Conservation (phyloP, 2,888 invertebrate species). For the Agonopterix heracliana region DNA sequence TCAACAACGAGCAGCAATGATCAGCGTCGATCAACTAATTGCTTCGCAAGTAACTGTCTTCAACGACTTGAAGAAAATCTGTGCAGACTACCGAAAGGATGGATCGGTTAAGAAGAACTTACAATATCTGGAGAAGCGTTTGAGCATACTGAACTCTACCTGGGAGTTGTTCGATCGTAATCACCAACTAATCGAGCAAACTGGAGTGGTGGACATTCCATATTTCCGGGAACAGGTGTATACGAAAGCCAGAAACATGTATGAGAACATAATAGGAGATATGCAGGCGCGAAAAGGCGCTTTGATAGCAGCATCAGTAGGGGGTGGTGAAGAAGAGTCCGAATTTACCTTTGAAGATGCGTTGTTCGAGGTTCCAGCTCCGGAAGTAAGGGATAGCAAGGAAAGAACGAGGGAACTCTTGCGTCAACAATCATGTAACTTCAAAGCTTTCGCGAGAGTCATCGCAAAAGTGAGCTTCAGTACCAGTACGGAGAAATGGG, state of each 20-base stretch:
- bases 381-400: not conserved
- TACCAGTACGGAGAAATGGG: not conserved
- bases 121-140: not conserved
- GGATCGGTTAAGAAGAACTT: not conserved
- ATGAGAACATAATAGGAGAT: not conserved
- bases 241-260: not conserved
- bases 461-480: conserved; percentile 10
- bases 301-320: not conserved
- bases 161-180: too few species aligned
- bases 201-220: not conserved
- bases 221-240: not conserved
- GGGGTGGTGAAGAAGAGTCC: not conserved
- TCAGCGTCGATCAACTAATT: not conserved
- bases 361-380: not conserved
- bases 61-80: not conserved
- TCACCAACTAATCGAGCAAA: not conserved
- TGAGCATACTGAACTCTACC: too few species aligned
- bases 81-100: not conserved
- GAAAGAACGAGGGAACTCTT: not conserved
- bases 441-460: conserved; percentile 8
- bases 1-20: too few species aligned
- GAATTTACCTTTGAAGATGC: not conserved
- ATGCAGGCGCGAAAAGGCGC: not conserved
- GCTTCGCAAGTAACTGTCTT: not conserved
- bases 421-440: conserved; percentile 9